Percentiles rank a stretch among this genome's conserved stretches.
Evolutionary conservation across 2,113 vertebrate species (phyloP).

Genomic region (Triplophysa rosa): DNA sequence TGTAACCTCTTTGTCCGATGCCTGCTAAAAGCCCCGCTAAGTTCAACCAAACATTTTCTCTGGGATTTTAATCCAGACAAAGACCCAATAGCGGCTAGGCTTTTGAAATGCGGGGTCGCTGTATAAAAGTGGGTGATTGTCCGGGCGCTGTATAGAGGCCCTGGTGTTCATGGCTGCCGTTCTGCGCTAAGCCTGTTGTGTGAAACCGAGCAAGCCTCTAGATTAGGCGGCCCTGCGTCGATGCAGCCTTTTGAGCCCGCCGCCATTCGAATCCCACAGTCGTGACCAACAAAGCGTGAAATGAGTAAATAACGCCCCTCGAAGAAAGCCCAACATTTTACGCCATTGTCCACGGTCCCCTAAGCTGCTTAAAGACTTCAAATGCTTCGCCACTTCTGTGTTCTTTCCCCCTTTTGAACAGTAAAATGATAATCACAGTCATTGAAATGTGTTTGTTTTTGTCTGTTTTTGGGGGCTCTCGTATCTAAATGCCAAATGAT

Average conservation of each 20-base stretch:
- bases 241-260: constrained; percentile 23
- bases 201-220: constrained; percentile 38
- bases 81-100: constrained; percentile 20
- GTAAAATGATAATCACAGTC: constrained; percentile 47
- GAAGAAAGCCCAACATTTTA: constrained; percentile 44
- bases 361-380: constrained; percentile 56
- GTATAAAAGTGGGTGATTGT: constrained; percentile 28
- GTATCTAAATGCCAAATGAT: constrained; percentile 29
- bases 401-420: constrained; percentile 38
- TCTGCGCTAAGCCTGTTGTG: constrained; percentile 40
- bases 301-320: constrained; percentile 47
- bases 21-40: constrained; percentile 33
- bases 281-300: constrained; percentile 45
- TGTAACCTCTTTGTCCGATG: constrained; percentile 19
- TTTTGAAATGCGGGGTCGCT: constrained; percentile 23
- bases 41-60: constrained; percentile 47
- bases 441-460: constrained; percentile 40
- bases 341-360: constrained; percentile 24
- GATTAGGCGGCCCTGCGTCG: constrained; percentile 41
- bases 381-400: constrained; percentile 37
- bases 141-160: constrained; percentile 18
- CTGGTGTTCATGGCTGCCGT: constrained; percentile 31
- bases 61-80: constrained; percentile 39
- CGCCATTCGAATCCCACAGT: constrained; percentile 21
- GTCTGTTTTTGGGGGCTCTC: constrained; percentile 10